Percentiles rank a stretch among this genome's conserved stretches.
phyloP scores from a whole-genome alignment of 2,888 invertebrate species.

The Drosophila paramelanica region DNA sequence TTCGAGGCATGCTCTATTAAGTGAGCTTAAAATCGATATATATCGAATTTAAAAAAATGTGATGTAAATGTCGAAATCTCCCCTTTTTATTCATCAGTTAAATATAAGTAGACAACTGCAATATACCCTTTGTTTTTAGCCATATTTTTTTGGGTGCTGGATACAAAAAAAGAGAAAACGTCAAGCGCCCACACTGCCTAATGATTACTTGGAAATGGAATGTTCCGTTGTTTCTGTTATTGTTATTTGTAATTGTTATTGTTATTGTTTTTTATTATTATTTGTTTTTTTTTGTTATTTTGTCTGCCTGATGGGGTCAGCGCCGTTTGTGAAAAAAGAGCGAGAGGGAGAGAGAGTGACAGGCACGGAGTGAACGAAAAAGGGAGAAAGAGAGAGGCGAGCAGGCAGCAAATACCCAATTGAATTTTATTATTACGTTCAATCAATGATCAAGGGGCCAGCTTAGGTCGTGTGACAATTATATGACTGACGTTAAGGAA shows the following conservation, averaged over 20 bases:
- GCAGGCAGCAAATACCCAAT: slow-evolving; percentile 54
- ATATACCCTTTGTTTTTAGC: not conserved
- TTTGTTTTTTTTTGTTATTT: not conserved
- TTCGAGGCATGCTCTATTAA: too few relatives aligned
- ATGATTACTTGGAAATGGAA: slow-evolving; percentile 71
- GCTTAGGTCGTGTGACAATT: slow-evolving; percentile 86
- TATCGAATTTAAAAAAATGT: too few relatives aligned
- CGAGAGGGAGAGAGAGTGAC: slow-evolving; percentile 13
- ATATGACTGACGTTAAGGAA: slow-evolving; percentile 81
- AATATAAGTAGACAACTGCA: not conserved
- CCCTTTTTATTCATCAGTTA: too few relatives aligned
- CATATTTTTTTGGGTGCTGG: not conserved
- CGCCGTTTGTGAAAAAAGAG: slow-evolving; percentile 41
- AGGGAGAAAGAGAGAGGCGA: slow-evolving; percentile 18
- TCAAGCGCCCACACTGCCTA: slow-evolving; percentile 36
- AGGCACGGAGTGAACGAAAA: slow-evolving; percentile 3
- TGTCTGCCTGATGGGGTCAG: slow-evolving; percentile 64
- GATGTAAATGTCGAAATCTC: too few relatives aligned
- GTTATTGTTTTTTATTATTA: slow-evolving; percentile 28
- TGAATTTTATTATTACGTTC: slow-evolving; percentile 84
- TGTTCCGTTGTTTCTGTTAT: slow-evolving; percentile 69
- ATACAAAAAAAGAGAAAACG: slow-evolving; percentile 1
- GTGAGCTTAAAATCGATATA: too few relatives aligned
- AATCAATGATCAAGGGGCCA: slow-evolving; percentile 85
- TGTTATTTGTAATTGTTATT: slow-evolving; percentile 48